Evolutionary conservation across 2,888 invertebrate genomes (phyloP).

Genomic region (Andricus curvator): DNA sequence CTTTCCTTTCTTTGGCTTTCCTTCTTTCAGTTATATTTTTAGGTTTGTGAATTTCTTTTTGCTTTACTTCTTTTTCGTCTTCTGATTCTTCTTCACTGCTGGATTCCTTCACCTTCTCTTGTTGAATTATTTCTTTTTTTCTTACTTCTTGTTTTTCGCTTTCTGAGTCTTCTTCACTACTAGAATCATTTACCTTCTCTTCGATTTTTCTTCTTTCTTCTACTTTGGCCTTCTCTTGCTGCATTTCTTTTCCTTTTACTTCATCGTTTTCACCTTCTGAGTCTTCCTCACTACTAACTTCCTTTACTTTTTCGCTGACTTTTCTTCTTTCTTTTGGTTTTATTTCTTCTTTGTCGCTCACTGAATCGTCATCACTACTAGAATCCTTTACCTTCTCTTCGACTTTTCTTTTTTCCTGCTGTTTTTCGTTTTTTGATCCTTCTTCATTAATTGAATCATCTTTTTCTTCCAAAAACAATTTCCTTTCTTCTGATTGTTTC

Average conservation of each 20-base stretch:
- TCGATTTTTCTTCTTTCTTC: slow-evolving; percentile 6
- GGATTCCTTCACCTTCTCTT: neutral
- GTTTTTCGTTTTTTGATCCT: neutral
- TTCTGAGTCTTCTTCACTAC: neutral
- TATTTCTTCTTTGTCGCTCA: neutral
- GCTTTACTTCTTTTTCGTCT: neutral
- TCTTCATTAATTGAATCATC: neutral
- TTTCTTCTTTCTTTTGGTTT: neutral
- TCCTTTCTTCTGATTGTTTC: neutral
- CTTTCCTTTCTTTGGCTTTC: neutral
- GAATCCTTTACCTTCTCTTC: neutral
- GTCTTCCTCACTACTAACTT: neutral
- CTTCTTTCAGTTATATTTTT: neutral
- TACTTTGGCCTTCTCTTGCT: neutral
- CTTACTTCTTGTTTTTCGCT: neutral
- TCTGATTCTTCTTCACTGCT: neutral
- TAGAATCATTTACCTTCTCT: neutral
- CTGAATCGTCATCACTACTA: neutral
- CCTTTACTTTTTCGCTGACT: neutral
- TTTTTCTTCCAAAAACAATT: neutral
- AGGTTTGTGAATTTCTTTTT: neutral
- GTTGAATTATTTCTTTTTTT: neutral
- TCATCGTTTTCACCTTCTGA: neutral
- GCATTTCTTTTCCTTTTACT: neutral
- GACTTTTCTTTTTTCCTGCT: neutral